phyloP scores from a whole-genome alignment of 2,888 invertebrate genomes.

The Luperina nickerlii region DNA sequence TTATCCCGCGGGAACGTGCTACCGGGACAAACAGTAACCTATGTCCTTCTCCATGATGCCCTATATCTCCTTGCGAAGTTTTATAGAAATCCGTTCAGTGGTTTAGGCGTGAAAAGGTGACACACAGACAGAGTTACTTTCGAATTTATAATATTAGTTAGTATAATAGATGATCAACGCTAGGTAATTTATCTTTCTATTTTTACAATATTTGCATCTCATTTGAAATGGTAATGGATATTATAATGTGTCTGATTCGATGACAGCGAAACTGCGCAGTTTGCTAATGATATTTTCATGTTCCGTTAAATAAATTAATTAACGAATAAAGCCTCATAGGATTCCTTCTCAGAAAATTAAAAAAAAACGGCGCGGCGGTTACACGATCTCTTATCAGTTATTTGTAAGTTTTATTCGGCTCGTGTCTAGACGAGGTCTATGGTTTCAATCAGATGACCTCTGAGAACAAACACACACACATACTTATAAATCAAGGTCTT shows the following conservation, averaged over 20 bases:
- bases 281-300: no score
- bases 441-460: slow-evolving; percentile 43
- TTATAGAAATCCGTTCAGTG: no score
- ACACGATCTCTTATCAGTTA: slow-evolving; percentile 29
- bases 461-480: slow-evolving; percentile 15
- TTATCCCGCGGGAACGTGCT: background rate
- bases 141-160: background rate
- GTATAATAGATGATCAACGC: no score
- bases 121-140: no score
- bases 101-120: no score
- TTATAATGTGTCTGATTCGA: no score
- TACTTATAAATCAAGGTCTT: slow-evolving; percentile 33
- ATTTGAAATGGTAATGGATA: no score
- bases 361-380: background rate
- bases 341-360: background rate
- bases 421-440: slow-evolving; percentile 45
- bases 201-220: no score
- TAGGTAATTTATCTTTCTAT: no score
- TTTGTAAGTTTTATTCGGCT: slow-evolving; percentile 13
- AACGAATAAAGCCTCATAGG: background rate
- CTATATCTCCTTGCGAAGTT: background rate
- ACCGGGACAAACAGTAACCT: no score
- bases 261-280: no score
- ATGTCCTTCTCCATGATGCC: background rate
- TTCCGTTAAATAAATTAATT: no score